Conservation (phyloP, 2,888 invertebrate genomes). For the Nasonovia ribisnigri region DNA sequence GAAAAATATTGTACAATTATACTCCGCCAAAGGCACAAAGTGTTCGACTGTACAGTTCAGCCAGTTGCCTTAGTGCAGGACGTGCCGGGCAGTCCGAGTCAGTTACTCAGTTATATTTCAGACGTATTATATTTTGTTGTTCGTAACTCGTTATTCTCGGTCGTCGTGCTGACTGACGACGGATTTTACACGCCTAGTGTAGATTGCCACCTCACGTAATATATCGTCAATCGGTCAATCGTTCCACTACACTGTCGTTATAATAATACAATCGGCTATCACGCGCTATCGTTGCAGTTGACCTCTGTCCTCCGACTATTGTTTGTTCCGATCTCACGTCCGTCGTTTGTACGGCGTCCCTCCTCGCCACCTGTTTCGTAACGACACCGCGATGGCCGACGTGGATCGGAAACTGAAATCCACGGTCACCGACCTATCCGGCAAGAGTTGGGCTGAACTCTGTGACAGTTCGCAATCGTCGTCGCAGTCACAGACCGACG, state of each 20-base stretch:
- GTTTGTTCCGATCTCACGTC: neutral
- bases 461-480: conserved; percentile 61
- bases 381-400: neutral
- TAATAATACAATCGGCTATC: neutral
- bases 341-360: neutral
- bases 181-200: no score
- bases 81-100: neutral
- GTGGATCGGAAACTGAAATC: conserved; percentile 12
- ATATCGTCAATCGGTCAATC: neutral
- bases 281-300: neutral
- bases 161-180: neutral
- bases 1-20: neutral
- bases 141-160: neutral
- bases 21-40: neutral
- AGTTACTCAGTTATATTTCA: no score
- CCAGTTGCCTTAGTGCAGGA: neutral
- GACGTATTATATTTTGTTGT: no score
- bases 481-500: conserved; percentile 47
- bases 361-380: neutral
- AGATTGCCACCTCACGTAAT: neutral
- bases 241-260: neutral
- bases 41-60: neutral
- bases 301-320: neutral
- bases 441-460: conserved; percentile 61
- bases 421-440: neutral